A percentile compares a stretch with the other conserved stretches of the same genome.
phyloP scores from a whole-genome alignment of 1,140 invertebrate genomes.

The Hyles vespertilio region DNA sequence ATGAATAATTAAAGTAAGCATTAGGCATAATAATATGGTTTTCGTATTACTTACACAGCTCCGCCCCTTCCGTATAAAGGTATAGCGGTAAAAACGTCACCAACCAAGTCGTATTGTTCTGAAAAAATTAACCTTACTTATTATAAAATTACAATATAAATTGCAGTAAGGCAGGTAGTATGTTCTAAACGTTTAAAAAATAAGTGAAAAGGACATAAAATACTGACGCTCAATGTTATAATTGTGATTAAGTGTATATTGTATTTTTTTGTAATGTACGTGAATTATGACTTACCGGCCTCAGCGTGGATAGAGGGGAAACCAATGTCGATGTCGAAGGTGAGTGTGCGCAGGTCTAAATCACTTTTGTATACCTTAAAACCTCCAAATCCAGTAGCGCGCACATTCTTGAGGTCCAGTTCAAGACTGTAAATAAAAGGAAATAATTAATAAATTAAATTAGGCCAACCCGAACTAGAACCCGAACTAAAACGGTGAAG shows the following conservation, averaged over 20 bases:
- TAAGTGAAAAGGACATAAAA: no score
- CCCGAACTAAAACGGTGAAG: no score
- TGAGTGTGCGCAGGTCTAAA: conserved; percentile 20
- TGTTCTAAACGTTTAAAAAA: no score
- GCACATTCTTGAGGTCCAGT: conserved; percentile 28
- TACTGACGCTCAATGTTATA: background rate
- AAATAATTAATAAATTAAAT: conserved; percentile 3
- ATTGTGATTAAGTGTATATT: background rate
- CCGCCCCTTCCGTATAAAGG: conserved; percentile 38
- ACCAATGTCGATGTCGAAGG: conserved; percentile 40
- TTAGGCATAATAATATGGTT: no score
- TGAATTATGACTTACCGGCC: conserved; percentile 27
- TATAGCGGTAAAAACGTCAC: conserved; percentile 34
- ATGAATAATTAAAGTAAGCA: no score
- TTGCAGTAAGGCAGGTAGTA: no score
- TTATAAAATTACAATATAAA: background rate
- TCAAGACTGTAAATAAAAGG: conserved; percentile 26
- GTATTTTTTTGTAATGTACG: background rate
- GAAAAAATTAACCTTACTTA: conserved; percentile 11
- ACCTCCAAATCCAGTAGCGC: conserved; percentile 28
- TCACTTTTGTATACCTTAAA: conserved; percentile 35
- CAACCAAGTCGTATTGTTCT: conserved; percentile 36
- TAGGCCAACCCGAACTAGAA: no score
- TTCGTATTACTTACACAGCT: conserved; percentile 29
- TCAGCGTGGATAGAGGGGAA: conserved; percentile 27